Evolutionary conservation across 2,888 invertebrate species (phyloP).

Genomic region (Diaprepes abbreviatus): DNA sequence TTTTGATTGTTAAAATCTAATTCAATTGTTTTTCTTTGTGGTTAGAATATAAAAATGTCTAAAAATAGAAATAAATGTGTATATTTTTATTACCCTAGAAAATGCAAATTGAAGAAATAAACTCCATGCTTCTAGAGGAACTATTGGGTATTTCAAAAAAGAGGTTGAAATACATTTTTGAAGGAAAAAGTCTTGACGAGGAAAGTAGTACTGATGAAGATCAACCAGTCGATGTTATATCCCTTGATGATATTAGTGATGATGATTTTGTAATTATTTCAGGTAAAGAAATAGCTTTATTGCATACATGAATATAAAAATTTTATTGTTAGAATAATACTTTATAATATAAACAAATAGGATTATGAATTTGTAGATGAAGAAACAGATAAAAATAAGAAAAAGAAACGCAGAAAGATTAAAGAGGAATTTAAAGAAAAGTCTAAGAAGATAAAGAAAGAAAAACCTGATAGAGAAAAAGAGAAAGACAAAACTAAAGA

Average conservation of each 20-base stretch:
- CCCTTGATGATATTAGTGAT: constrained; percentile 65
- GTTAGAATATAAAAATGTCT: no score
- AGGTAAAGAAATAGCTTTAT: constrained; percentile 23
- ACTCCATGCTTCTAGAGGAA: constrained; percentile 67
- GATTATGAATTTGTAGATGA: constrained; percentile 53
- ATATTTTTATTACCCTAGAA: no score
- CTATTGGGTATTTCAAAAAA: constrained; percentile 67
- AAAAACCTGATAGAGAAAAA: constrained; percentile 51
- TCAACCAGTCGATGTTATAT: constrained; percentile 63
- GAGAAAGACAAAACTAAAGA: constrained; percentile 43
- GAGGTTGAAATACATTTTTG: constrained; percentile 64
- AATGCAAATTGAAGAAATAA: constrained; percentile 64
- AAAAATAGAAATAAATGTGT: no score
- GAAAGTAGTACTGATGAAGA: constrained; percentile 64
- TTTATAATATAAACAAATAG: no score
- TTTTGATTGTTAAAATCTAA: no score
- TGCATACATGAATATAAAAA: no score
- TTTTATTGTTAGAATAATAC: no score
- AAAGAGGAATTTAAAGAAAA: constrained; percentile 55
- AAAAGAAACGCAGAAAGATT: constrained; percentile 52
- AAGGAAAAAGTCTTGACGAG: constrained; percentile 63
- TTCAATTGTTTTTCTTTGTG: no score
- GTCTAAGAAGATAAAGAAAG: constrained; percentile 56
- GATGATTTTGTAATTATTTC: constrained; percentile 59
- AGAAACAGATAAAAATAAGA: constrained; percentile 48